Percentiles rank a stretch among this genome's conserved stretches.
Evolutionary conservation across 2,113 vertebrate genomes (phyloP).

Genomic region (Onychostoma macrolepis): DNA sequence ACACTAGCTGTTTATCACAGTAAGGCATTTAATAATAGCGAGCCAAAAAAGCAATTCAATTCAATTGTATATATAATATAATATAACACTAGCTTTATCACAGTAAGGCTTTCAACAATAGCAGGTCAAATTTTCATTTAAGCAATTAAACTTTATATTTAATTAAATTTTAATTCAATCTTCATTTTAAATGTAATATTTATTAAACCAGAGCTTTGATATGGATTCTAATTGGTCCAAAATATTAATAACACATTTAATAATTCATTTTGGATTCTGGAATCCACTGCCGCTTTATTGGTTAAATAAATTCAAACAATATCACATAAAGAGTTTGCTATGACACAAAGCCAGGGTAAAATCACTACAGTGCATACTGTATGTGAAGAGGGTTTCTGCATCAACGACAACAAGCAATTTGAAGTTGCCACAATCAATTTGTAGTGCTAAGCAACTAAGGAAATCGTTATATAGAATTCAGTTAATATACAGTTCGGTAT

Average conservation of each 20-base stretch:
- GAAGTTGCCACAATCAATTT: neutral
- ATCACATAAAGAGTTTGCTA: neutral
- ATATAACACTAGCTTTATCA: too few species aligned
- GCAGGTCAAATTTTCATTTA: neutral
- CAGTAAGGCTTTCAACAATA: too few species aligned
- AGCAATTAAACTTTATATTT: neutral
- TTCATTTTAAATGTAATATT: neutral
- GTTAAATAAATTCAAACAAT: neutral
- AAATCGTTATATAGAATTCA: neutral
- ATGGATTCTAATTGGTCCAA: neutral
- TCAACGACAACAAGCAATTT: neutral
- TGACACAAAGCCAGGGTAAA: neutral
- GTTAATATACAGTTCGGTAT: neutral
- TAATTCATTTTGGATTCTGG: too few species aligned
- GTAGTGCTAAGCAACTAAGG: neutral
- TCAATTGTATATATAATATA: too few species aligned
- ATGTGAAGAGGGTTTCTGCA: too few species aligned
- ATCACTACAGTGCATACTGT: neutral
- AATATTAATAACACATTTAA: too few species aligned
- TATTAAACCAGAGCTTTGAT: neutral
- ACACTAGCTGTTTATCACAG: neutral
- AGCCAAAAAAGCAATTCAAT: neutral
- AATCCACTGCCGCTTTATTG: too few species aligned
- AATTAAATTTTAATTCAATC: neutral
- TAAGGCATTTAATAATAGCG: neutral